phyloP scores from a whole-genome alignment of 2,113 vertebrate genomes.

The Pongo pygmaeus region DNA sequence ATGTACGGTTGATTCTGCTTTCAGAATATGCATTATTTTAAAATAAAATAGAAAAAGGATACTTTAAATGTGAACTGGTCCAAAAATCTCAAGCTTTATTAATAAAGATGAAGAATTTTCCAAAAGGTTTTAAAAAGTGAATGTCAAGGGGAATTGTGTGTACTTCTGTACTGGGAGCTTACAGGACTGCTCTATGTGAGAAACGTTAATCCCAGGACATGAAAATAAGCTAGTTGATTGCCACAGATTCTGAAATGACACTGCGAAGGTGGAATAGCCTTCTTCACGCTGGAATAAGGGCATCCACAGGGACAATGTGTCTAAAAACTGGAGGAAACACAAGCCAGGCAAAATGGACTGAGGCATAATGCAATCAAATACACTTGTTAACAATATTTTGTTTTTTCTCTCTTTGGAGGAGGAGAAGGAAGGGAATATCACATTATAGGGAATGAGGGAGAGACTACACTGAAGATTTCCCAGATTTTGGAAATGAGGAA shows the following conservation, averaged over 20 bases:
- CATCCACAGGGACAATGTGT: not conserved
- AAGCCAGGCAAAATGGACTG: not conserved
- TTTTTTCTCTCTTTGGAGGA: not conserved
- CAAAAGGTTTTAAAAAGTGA: not conserved
- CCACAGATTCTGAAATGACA: not conserved
- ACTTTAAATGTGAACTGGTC: not conserved
- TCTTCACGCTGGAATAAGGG: not conserved
- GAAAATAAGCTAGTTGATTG: not conserved
- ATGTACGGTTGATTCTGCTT: not conserved
- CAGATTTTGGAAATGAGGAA: constrained; percentile 14
- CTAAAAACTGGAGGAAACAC: not conserved
- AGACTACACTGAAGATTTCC: not conserved
- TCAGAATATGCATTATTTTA: not conserved
- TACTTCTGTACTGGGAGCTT: not conserved
- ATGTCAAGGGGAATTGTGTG: fast-evolving
- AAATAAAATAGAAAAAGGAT: not conserved
- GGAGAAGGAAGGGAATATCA: not conserved
- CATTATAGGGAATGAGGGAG: not conserved
- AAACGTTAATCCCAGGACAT: not conserved
- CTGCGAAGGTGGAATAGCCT: not conserved
- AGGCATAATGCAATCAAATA: not conserved
- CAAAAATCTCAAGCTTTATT: not conserved
- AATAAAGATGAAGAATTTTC: not conserved
- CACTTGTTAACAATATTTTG: not conserved
- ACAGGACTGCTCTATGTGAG: not conserved